Conservation (phyloP, 1,140 invertebrate genomes). For the Saxidomus purpurata region DNA sequence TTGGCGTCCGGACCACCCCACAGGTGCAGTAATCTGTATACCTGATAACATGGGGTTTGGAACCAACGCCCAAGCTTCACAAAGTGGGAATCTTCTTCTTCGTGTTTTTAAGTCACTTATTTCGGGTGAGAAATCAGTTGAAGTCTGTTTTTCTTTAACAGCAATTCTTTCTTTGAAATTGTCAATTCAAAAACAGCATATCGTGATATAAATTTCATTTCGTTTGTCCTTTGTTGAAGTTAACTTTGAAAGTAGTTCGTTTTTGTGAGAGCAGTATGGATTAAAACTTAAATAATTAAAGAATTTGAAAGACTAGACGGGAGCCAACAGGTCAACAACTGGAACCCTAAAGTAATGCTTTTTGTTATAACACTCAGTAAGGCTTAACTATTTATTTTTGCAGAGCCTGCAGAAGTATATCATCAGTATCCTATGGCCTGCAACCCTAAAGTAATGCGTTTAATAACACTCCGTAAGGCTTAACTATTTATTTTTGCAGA, state of each 20-base stretch:
- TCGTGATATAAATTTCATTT: background rate
- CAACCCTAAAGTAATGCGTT: no score
- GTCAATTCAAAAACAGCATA: background rate
- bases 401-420: background rate
- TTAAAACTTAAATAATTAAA: background rate
- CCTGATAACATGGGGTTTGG: conserved; percentile 21
- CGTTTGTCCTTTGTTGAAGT: background rate
- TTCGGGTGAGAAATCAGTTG: background rate
- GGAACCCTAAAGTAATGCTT: no score
- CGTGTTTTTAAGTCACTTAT: background rate
- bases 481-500: background rate
- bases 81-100: background rate
- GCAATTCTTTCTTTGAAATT: background rate
- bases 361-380: no score
- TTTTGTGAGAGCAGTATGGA: background rate
- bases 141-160: background rate
- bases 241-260: background rate
- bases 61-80: background rate
- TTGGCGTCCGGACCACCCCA: conserved; percentile 15
- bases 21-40: conserved; percentile 15
- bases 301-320: no score
- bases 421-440: background rate
- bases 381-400: background rate
- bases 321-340: no score
- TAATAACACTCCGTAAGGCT: no score